Conservation (phyloP, 2,113 vertebrate genomes). For the Rhinolophus sinicus region DNA sequence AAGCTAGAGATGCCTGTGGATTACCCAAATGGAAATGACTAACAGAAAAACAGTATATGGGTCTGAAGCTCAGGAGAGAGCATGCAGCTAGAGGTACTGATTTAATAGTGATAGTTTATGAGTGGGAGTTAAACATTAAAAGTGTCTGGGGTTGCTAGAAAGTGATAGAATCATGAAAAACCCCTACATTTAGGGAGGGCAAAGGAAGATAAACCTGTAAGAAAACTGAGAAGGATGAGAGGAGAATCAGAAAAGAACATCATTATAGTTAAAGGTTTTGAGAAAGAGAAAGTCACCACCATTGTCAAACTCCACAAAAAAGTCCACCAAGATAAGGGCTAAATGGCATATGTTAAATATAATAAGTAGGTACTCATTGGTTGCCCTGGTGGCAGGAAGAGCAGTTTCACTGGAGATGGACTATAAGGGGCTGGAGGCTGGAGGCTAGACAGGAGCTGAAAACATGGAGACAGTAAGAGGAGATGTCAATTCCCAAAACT, state of each 20-base stretch:
- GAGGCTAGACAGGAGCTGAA: not conserved
- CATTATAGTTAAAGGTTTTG: not conserved
- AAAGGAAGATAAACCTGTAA: not conserved
- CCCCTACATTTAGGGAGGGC: not conserved
- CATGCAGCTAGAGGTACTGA: not conserved
- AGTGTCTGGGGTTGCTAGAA: not conserved
- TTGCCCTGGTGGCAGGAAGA: not conserved
- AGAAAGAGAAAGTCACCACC: not conserved
- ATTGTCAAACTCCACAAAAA: not conserved
- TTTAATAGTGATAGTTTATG: not conserved
- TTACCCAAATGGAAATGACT: not conserved
- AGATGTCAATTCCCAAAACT: conserved; percentile 2
- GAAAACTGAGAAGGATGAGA: not conserved
- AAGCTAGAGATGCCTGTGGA: not conserved
- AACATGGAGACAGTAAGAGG: not conserved
- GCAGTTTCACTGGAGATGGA: not conserved
- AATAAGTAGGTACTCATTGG: not conserved
- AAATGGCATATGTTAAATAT: not conserved
- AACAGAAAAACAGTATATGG: not conserved
- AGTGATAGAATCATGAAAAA: not conserved
- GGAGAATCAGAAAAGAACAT: not conserved
- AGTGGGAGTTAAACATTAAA: not conserved
- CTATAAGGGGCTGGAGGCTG: not conserved
- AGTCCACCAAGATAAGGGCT: not conserved
- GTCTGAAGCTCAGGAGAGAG: not conserved